Conservation (phyloP, 2,113 vertebrate genomes). For the Ceyx margarethae region DNA sequence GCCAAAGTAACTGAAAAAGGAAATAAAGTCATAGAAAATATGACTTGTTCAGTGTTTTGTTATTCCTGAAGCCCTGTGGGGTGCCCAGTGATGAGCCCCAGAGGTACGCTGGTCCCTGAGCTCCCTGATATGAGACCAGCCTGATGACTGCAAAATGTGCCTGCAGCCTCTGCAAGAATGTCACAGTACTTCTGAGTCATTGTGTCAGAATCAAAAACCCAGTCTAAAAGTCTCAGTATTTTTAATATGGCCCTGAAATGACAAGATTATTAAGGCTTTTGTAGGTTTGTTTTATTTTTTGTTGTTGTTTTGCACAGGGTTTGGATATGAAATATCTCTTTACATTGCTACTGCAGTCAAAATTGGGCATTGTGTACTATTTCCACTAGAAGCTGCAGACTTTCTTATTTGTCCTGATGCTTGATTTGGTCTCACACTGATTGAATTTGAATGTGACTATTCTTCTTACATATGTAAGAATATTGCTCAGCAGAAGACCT, state of each 20-base stretch:
- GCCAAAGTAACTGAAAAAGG: background rate
- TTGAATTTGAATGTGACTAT: background rate
- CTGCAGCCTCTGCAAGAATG: background rate
- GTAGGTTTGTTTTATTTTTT: background rate
- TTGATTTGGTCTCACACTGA: background rate
- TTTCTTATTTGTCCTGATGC: background rate
- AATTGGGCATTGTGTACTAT: background rate
- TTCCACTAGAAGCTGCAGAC: background rate
- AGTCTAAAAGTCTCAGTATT: background rate
- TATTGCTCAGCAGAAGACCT: background rate
- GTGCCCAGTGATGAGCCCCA: rapidly evolving
- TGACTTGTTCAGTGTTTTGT: background rate
- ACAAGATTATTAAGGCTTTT: background rate
- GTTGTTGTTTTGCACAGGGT: background rate
- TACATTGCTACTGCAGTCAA: background rate
- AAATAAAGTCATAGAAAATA: background rate
- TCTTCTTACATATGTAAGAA: background rate
- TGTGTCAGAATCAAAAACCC: rapidly evolving
- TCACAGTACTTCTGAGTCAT: rapidly evolving
- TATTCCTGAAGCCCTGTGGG: background rate
- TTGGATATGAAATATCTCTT: background rate
- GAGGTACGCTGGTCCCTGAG: background rate
- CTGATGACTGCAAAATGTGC: background rate
- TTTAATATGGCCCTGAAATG: background rate
- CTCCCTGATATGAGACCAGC: background rate